These are phyloP conservation scores for Smithornis capensis DNA, from an alignment of 2,113 vertebrate genomes.

Conservation along the genomic window DNA sequence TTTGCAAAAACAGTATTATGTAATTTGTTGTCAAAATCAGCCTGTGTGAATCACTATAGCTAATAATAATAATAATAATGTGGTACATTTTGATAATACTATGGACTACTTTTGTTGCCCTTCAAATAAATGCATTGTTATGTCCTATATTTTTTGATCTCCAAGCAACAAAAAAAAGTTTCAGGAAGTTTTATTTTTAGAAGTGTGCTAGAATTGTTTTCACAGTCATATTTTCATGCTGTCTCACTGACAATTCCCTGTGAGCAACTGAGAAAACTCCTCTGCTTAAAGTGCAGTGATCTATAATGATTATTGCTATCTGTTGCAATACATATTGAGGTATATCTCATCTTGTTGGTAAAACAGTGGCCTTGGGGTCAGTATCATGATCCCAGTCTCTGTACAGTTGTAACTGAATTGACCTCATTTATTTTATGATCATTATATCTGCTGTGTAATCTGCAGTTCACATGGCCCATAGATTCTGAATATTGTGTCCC, in stretches of 20 bases:
- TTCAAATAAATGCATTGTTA: background rate
- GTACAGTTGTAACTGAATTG: background rate
- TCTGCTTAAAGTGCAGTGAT: background rate
- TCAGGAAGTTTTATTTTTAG: conserved; percentile 34
- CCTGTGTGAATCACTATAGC: background rate
- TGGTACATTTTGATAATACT: background rate
- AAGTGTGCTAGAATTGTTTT: background rate
- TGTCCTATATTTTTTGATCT: conserved; percentile 6
- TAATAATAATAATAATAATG: background rate
- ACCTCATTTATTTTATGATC: background rate
- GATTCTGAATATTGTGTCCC: background rate
- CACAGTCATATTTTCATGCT: background rate
- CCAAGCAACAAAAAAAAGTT: background rate
- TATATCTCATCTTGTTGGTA: background rate
- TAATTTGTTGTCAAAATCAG: background rate
- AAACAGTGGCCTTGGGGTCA: background rate
- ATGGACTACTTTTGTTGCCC: background rate
- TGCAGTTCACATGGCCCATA: background rate
- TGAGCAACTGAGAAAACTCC: background rate
- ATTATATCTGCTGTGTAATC: background rate
- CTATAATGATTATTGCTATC: background rate
- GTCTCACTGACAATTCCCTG: background rate
- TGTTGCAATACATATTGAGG: background rate
- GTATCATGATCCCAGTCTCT: background rate
- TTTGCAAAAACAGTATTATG: background rate